Base-by-base conservation (phyloP, 2,113 vertebrate species). In the Scatophagus argus region DNA sequence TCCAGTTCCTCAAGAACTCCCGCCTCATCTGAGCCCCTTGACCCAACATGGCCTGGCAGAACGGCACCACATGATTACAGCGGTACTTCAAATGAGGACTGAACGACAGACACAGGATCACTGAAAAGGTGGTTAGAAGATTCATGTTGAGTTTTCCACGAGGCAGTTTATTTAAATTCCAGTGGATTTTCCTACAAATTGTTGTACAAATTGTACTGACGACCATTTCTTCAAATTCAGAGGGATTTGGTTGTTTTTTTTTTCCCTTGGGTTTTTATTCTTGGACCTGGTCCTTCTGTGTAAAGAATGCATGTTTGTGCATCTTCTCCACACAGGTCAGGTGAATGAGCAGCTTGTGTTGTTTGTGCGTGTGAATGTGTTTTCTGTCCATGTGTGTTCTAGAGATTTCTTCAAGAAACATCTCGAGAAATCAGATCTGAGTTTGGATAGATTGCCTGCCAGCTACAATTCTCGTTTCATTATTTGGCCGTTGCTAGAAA, bases 1-100 rank as follows among this genome's bases (percentile, higher is more conserved):
- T 98, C 90, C 96, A 98, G 88, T 98, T 96, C 83, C 95, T 98
- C 25, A 97, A 97, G 74, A 98, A 96, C 91, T 97, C 97, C 5
- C 95, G 97, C 82, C 97, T 98, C 88, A 97, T 99, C 88, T 99
- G 92, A 95, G 77, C 14, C 13, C 3, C 1, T 63, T 70, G 81
- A 59, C 67, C 46, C 21, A 39, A 5, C 8, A 3, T 0, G 55
- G 49, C 3, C 4, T 51, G 39, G 36, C 54, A 55, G 49, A 38
- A 68, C 7, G 39, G 44, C 62, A 29, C 41, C 27, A 21, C 54
- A 49, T 25, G 39, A 71, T 25, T 2, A 47, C 55, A 13, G 2
- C 11, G 69, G 69, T 84, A 79, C 87, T 80, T 72, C 3, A 62
- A 16, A 1, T 34, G 17, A 36, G 39, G 62, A 62, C 77, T 52